Evolutionary conservation across 2,113 vertebrate genomes (phyloP).

Genomic region (Cyphomyrus discorhynchus): DNA sequence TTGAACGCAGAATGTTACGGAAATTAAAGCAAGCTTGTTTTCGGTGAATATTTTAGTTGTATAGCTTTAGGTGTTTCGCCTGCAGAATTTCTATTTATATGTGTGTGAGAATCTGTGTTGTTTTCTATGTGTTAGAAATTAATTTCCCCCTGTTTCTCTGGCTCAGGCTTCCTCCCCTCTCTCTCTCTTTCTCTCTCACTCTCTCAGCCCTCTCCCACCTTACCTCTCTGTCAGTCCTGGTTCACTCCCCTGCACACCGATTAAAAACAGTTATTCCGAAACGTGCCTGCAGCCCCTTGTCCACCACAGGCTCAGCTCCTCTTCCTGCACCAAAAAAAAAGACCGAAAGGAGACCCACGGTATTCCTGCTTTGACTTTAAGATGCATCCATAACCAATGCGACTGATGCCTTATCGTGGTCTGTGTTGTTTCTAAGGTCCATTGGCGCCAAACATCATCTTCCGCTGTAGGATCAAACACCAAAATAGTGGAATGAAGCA

Average conservation of each 20-base stretch:
- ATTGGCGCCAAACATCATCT: not conserved
- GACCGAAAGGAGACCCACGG: not conserved
- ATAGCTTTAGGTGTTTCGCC: not conserved
- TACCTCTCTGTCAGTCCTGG: not conserved
- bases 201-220: not conserved
- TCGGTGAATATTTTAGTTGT: not conserved
- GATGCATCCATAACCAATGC: not conserved
- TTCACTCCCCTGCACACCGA: not conserved
- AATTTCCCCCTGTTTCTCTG: not conserved
- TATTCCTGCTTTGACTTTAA: not conserved
- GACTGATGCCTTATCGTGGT: not conserved
- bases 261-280: not conserved
- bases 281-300: not conserved
- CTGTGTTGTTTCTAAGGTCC: not conserved
- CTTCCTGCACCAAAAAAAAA: not conserved
- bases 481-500: not conserved
- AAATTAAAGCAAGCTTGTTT: not conserved
- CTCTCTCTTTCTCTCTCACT: not conserved
- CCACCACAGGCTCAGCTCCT: not conserved
- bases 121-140: not conserved
- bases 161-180: not conserved
- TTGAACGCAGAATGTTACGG: not conserved
- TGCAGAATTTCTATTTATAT: not conserved
- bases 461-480: not conserved
- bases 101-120: not conserved